A percentile compares a stretch with the other conserved stretches of the same genome.
Conservation (phyloP, 2,888 invertebrate genomes). For the Meloe dianella region DNA sequence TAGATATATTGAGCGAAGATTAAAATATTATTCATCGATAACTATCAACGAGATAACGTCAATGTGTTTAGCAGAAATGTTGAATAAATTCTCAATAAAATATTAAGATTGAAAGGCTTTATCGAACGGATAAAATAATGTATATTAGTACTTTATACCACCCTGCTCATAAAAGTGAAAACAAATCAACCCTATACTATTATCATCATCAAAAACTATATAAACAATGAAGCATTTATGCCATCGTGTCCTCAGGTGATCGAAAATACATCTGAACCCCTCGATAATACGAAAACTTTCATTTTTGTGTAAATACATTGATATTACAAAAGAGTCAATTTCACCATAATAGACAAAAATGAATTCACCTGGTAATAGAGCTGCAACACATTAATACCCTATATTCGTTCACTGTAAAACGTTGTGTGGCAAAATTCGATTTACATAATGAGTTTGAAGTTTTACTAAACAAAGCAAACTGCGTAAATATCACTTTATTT, state of each 20-base stretch:
- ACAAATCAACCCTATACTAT: not conserved
- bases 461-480: not conserved
- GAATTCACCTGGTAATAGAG: constrained; percentile 41
- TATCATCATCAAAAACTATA: not conserved
- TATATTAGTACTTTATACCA: no score
- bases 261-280: constrained; percentile 2
- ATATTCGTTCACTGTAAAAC: constrained; percentile 37
- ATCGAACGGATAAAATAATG: no score
- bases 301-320: not conserved
- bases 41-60: not conserved
- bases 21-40: not conserved
- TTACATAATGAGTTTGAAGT: constrained; percentile 47
- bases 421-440: constrained; percentile 45
- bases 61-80: not conserved
- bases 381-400: constrained; percentile 30
- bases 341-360: constrained; percentile 26
- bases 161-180: no score
- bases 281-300: constrained; percentile 28
- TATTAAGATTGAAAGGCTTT: not conserved
- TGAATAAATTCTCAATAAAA: not conserved
- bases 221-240: constrained; percentile 33
- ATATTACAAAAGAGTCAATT: not conserved
- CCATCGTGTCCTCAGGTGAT: constrained; percentile 37
- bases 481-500: not conserved
- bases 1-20: constrained; percentile 3